Conservation (phyloP, 1,140 invertebrate genomes). For the Lerema accius region DNA sequence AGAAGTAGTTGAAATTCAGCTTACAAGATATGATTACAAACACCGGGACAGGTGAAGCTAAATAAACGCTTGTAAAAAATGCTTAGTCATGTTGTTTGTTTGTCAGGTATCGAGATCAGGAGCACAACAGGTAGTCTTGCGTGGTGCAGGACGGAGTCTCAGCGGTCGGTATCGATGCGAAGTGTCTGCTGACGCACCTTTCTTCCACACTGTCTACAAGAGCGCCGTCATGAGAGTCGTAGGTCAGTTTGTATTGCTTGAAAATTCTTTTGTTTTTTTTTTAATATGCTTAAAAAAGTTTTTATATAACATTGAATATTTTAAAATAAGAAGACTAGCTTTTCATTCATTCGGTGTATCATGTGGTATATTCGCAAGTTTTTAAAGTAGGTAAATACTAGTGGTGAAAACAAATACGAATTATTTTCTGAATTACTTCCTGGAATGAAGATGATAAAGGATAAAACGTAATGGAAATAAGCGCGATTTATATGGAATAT, state of each 20-base stretch:
- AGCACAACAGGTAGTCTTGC: conserved; percentile 88
- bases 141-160: conserved; percentile 88
- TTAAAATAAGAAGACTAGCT: too few relatives aligned
- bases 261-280: too few relatives aligned
- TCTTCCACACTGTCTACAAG: conserved; percentile 92
- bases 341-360: too few relatives aligned
- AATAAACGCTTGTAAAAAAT: too few relatives aligned
- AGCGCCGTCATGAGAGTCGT: conserved; percentile 92
- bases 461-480: conserved; percentile 19
- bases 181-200: conserved; percentile 93
- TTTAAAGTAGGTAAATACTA: too few relatives aligned
- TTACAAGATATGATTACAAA: too few relatives aligned
- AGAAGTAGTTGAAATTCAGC: too few relatives aligned
- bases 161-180: conserved; percentile 93
- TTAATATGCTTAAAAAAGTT: too few relatives aligned
- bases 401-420: too few relatives aligned
- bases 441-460: conserved; percentile 6
- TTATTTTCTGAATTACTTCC: not conserved
- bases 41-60: too few relatives aligned
- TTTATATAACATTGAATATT: too few relatives aligned
- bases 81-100: conserved; percentile 18
- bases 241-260: conserved; percentile 82
- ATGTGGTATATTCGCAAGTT: too few relatives aligned
- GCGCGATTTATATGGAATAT: conserved; percentile 19
- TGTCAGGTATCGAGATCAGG: conserved; percentile 89